Percentiles rank a stretch among this genome's conserved stretches.
Conservation (phyloP, 2,888 invertebrate species). For the Dryobotodes eremita region DNA sequence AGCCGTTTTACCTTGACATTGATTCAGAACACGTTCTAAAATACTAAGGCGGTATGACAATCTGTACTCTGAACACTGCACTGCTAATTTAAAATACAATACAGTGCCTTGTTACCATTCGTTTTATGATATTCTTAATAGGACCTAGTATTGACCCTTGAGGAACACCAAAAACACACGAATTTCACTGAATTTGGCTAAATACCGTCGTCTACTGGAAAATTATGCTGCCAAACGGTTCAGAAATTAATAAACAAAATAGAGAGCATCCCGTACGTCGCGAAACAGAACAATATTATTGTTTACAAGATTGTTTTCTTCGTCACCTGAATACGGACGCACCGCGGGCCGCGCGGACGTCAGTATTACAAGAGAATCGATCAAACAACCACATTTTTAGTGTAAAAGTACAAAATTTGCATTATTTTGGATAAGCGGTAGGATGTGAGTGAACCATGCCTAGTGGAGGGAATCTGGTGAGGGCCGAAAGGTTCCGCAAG, state of each 20-base stretch:
- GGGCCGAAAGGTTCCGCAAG: constrained; percentile 81
- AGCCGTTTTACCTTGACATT: constrained; percentile 60
- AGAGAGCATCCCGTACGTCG: constrained; percentile 76
- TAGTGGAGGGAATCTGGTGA: constrained; percentile 79
- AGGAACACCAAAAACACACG: not conserved
- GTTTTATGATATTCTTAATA: not conserved
- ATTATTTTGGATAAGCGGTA: constrained; percentile 63
- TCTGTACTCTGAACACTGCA: not conserved
- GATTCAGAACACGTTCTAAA: constrained; percentile 54
- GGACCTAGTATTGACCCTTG: constrained; percentile 9
- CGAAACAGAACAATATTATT: constrained; percentile 83
- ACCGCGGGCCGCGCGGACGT: constrained; percentile 72
- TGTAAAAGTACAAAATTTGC: constrained; percentile 62
- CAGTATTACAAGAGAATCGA: constrained; percentile 70
- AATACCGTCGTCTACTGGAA: not conserved
- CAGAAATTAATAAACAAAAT: constrained; percentile 57
- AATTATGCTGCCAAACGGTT: constrained; percentile 1
- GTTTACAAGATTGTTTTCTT: constrained; percentile 86
- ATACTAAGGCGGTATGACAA: constrained; percentile 22
- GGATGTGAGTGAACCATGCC: constrained; percentile 82
- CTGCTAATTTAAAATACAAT: not conserved
- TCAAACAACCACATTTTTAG: constrained; percentile 56
- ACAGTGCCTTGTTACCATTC: not conserved
- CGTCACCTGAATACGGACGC: constrained; percentile 80
- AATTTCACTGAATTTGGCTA: not conserved